Base-by-base conservation (phyloP, 2,888 invertebrate genomes). In the Cryptus viduatorius region DNA sequence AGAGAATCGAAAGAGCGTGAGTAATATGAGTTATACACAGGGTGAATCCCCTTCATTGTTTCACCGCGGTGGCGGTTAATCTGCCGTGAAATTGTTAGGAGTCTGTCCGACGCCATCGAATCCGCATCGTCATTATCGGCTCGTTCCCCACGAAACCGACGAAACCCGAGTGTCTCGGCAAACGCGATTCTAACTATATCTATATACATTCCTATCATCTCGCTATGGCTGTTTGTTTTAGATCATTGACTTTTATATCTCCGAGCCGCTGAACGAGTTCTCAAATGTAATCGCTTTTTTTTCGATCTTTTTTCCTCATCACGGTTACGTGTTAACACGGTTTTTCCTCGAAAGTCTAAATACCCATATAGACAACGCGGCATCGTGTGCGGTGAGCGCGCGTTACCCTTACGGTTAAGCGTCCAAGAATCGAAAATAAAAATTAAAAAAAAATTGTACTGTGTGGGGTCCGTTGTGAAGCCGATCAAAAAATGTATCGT, bases 61-160 rank as follows among this genome's bases (percentile, higher is more conserved):
- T 91, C 91, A 90, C 88, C 89, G 90, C 88, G 90, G 90, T 91
- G 90, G 90, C 88, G 91, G 89, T 88, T 93, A 93, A 93, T 90
- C 89, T 89, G 92, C 90, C 93, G 90, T 93, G 93, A 93, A 93
- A 93, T 93, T 93, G 92, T 89, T 91, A 92, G 90, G 89, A 92
- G 91, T 91, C 91, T 86, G 89, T 90, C 89, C 89, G 92, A 92
- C 91, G 91, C 91, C 90, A 86, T 84, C 79, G 87, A 86, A 91
- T 89, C 86, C 88, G 93, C 92, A 85, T 71, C 89, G 90, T 93
- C 93, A 93, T 88, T 88, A 88, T 90, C 88, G 88, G 88, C 88
- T 90, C 89, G 90, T 90, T 79, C 82, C 79, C 82, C 50, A 79
- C 75, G 64, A 82, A 82, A 82, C 78, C 37, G 79, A 79, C 78